phyloP scores from a whole-genome alignment of 2,888 invertebrate species.

The Lissocephala sabroskyi region DNA sequence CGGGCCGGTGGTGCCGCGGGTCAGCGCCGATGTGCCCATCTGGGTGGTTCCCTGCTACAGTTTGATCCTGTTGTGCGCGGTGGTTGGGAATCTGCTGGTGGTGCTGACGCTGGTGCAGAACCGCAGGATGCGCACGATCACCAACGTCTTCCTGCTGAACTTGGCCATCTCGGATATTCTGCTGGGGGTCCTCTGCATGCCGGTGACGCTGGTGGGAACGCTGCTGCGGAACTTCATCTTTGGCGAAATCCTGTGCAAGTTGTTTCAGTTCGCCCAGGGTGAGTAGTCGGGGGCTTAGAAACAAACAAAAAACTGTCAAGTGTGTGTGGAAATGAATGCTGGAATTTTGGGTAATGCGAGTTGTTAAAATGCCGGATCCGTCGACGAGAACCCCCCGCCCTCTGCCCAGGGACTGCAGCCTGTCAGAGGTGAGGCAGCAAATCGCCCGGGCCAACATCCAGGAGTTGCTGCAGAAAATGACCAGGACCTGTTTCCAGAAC shows the following conservation, averaged over 20 bases:
- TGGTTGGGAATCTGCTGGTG: constrained; percentile 86
- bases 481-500: constrained; percentile 12
- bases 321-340: no score
- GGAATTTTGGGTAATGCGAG: no score
- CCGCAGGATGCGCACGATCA: constrained; percentile 84
- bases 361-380: no score
- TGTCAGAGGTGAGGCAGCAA: constrained; percentile 16
- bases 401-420: constrained; percentile 1
- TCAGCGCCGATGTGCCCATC: constrained; percentile 50
- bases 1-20: constrained; percentile 20
- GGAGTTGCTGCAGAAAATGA: constrained; percentile 22
- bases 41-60: constrained; percentile 77
- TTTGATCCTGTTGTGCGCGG: constrained; percentile 83
- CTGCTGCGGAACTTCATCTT: constrained; percentile 81
- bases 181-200: constrained; percentile 84
- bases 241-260: constrained; percentile 81
- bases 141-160: constrained; percentile 84
- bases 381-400: no score
- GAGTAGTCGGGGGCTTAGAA: constrained; percentile 38
- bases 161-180: constrained; percentile 82
- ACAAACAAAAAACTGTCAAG: neutral
- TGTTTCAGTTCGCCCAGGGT: constrained; percentile 85
- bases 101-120: constrained; percentile 83
- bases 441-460: constrained; percentile 25
- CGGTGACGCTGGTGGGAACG: constrained; percentile 81